Conservation (phyloP, 2,113 vertebrate genomes). For the Pontoporia blainvillei region DNA sequence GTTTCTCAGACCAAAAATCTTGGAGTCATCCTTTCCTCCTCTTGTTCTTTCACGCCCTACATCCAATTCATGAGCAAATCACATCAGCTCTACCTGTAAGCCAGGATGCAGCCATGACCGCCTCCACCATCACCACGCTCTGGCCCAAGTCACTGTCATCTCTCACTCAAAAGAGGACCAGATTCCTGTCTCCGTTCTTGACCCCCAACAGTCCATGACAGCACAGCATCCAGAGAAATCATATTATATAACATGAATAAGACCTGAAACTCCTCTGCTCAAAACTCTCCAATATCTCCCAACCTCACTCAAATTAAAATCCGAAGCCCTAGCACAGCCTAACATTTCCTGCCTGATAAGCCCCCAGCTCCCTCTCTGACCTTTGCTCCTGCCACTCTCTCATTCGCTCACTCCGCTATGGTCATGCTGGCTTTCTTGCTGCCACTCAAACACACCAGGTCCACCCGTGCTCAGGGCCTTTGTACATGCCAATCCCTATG, state of each 20-base stretch:
- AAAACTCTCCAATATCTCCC: too few relatives aligned
- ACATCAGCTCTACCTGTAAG: neutral
- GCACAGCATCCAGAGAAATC: neutral
- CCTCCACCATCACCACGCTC: neutral
- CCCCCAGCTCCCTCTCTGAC: fast-evolving
- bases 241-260: neutral
- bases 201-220: neutral
- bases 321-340: neutral
- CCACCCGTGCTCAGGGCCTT: neutral
- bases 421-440: neutral
- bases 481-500: neutral
- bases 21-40: too few relatives aligned
- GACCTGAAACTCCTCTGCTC: too few relatives aligned
- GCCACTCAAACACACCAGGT: neutral
- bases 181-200: neutral
- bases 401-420: neutral
- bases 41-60: neutral
- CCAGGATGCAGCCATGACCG: neutral
- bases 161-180: neutral
- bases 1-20: neutral
- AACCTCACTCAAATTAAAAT: neutral
- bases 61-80: neutral
- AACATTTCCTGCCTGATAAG: too few relatives aligned
- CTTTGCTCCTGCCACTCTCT: neutral
- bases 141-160: neutral